Conservation (phyloP, 1,140 invertebrate species). For the Hirudo medicinalis region DNA sequence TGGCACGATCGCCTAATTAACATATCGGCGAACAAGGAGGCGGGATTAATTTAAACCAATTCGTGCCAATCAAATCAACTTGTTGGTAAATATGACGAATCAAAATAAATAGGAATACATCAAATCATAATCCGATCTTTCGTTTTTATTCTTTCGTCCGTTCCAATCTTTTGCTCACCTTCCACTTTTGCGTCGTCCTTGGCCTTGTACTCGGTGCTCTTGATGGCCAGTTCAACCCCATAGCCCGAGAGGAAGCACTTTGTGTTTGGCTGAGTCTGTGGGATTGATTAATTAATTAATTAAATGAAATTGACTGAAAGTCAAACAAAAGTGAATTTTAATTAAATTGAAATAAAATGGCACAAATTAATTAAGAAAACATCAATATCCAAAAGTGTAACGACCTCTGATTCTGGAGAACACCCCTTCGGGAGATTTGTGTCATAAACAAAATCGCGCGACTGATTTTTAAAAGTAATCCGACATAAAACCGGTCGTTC, state of each 20-base stretch:
- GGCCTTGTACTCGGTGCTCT: conserved; percentile 98
- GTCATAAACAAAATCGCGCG: neutral
- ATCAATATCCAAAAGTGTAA: neutral
- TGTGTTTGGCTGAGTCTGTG: conserved; percentile 26
- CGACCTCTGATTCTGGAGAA: neutral
- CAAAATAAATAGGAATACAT: neutral
- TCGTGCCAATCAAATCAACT: no score
- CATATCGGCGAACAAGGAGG: no score
- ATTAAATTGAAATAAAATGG: neutral
- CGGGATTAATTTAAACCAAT: no score
- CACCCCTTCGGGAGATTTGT: neutral
- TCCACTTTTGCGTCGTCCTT: conserved; percentile 78
- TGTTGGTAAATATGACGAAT: no score
- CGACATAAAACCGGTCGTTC: neutral
- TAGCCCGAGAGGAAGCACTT: conserved; percentile 78
- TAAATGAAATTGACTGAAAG: neutral
- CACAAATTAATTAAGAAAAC: neutral
- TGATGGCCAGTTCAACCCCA: conserved; percentile 93
- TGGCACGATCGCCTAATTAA: no score
- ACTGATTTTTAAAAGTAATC: neutral
- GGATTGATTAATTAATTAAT: neutral
- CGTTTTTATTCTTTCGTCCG: no score
- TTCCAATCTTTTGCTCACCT: conserved; percentile 29
- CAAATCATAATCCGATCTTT: no score
- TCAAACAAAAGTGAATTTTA: neutral